Evolutionary conservation across 2,888 invertebrate species (phyloP).

Genomic region (Chamaedrilus cognettii): DNA sequence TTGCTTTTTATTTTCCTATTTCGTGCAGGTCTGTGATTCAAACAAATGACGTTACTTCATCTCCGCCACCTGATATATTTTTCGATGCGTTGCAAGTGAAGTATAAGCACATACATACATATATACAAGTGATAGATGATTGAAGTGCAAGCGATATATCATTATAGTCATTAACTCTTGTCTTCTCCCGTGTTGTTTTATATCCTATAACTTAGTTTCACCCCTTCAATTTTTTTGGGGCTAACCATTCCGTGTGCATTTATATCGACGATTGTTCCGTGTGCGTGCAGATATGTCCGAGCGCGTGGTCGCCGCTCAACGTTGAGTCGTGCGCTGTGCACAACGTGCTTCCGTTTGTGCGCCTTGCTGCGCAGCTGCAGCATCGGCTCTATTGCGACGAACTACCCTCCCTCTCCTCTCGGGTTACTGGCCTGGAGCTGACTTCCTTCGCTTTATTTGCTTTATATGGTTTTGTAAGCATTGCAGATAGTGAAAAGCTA

Average conservation of each 20-base stretch:
- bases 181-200: neutral
- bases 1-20: too few relatives aligned
- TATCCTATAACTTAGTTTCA: neutral
- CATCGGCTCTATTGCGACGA: slow-evolving; percentile 68
- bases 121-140: neutral
- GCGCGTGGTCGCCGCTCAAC: slow-evolving; percentile 57
- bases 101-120: too few relatives aligned
- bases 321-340: slow-evolving; percentile 70
- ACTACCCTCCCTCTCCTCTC: slow-evolving; percentile 31
- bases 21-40: too few relatives aligned
- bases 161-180: neutral
- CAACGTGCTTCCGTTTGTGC: slow-evolving; percentile 79
- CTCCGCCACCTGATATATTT: too few relatives aligned
- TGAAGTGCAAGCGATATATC: neutral
- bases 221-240: too few relatives aligned
- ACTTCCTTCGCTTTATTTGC: too few relatives aligned
- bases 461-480: too few relatives aligned
- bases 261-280: neutral
- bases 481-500: too few relatives aligned
- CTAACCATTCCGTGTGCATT: neutral
- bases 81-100: too few relatives aligned
- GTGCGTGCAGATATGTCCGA: slow-evolving; percentile 55
- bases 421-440: too few relatives aligned
- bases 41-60: too few relatives aligned
- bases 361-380: slow-evolving; percentile 79